Evolutionary conservation across 2,113 vertebrate species (phyloP).

Genomic region (Gopherus evgoodei): DNA sequence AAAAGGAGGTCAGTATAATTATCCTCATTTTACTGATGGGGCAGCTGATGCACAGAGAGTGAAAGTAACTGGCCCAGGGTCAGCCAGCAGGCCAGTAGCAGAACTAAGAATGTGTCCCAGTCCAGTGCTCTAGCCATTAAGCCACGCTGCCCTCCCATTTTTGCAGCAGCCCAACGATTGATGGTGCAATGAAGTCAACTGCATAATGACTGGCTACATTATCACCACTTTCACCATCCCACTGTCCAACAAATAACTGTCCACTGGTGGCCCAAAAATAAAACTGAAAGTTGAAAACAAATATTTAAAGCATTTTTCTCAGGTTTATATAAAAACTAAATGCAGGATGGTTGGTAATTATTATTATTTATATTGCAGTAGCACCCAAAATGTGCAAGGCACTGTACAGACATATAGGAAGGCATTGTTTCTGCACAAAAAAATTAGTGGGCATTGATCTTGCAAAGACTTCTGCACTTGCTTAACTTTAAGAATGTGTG

Average conservation of each 20-base stretch:
- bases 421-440: neutral
- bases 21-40: neutral
- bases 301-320: neutral
- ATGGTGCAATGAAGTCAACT: neutral
- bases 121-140: neutral
- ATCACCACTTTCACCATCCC: neutral
- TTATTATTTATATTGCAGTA: neutral
- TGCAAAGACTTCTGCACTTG: neutral
- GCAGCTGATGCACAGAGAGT: neutral
- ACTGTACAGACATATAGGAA: neutral
- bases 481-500: neutral
- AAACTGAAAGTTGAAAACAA: neutral
- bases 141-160: neutral
- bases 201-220: neutral
- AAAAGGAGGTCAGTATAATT: neutral
- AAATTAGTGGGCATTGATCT: neutral
- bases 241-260: neutral
- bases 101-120: neutral
- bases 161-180: neutral
- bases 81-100: neutral
- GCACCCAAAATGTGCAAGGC: neutral
- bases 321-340: neutral
- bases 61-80: neutral
- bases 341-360: neutral
- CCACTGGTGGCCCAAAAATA: neutral